phyloP scores from a whole-genome alignment of 2,113 vertebrate species.

The Scopus umbretta region DNA sequence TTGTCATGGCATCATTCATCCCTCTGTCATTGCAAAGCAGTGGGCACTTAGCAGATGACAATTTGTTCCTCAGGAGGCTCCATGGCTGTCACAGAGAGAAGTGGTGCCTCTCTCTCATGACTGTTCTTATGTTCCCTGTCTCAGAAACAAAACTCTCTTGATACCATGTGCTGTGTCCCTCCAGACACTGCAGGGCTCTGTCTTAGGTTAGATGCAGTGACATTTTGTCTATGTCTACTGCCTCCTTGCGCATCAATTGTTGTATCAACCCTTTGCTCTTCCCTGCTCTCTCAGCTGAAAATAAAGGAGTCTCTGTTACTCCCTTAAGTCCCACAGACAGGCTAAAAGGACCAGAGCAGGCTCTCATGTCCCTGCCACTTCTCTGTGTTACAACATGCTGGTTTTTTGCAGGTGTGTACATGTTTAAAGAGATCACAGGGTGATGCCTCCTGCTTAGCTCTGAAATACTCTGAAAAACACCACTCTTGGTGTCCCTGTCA shows the following conservation, averaged over 20 bases:
- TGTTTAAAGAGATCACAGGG: not conserved
- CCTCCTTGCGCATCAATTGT: not conserved
- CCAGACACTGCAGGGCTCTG: not conserved
- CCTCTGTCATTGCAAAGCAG: not conserved
- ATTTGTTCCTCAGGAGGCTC: not conserved
- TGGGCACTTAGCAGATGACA: not conserved
- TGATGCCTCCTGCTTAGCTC: not conserved
- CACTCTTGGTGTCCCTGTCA: not conserved
- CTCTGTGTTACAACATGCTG: not conserved
- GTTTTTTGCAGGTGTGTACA: not conserved
- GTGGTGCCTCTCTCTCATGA: not conserved
- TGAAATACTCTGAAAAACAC: not conserved
- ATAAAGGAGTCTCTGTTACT: not conserved
- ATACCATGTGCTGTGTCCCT: not conserved
- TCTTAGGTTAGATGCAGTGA: not conserved
- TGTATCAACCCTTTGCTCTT: not conserved
- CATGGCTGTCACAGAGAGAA: not conserved
- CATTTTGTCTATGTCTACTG: not conserved
- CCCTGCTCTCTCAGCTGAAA: not conserved
- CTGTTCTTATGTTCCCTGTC: not conserved
- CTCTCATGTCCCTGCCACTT: not conserved
- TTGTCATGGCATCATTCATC: not conserved
- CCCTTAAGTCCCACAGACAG: not conserved
- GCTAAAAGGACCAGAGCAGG: not conserved
- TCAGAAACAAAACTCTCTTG: not conserved